Evolutionary conservation across 2,888 invertebrate species (phyloP).

Genomic region (Seira sanloemensis): DNA sequence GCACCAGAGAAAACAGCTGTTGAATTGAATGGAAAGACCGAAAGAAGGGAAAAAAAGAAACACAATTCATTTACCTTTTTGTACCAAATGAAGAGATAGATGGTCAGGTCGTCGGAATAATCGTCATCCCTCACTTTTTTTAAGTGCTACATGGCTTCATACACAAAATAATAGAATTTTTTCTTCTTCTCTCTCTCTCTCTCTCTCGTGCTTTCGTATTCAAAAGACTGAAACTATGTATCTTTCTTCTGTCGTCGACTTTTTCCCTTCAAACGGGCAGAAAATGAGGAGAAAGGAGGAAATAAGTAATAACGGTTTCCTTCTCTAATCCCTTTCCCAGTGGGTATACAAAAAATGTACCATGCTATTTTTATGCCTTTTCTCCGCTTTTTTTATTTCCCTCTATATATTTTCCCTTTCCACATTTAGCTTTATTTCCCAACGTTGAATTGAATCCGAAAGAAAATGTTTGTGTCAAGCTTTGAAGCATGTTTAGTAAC

Average conservation of each 20-base stretch:
- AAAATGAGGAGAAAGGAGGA: conserved; percentile 40
- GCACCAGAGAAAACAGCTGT: background rate
- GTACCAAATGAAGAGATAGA: conserved; percentile 6
- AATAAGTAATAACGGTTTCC: conserved; percentile 62
- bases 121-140: background rate
- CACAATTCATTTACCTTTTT: background rate
- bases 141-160: background rate
- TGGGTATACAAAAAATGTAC: conserved; percentile 37
- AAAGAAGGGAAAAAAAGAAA: background rate
- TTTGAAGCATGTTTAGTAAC: conserved; percentile 12
- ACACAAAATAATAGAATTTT: background rate
- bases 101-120: background rate
- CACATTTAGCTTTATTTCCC: background rate
- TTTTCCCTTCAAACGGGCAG: background rate
- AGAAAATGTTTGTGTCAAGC: conserved; percentile 20
- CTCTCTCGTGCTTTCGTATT: background rate
- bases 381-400: background rate
- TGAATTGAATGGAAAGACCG: background rate
- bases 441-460: conserved; percentile 14
- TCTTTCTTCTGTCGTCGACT: background rate
- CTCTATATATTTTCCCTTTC: background rate
- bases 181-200: background rate
- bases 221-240: background rate
- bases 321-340: conserved; percentile 60
- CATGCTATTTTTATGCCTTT: conserved; percentile 17